Base-by-base conservation (phyloP, 2,797 vertebrate genomes). In the Enteromius paludinosus region DNA sequence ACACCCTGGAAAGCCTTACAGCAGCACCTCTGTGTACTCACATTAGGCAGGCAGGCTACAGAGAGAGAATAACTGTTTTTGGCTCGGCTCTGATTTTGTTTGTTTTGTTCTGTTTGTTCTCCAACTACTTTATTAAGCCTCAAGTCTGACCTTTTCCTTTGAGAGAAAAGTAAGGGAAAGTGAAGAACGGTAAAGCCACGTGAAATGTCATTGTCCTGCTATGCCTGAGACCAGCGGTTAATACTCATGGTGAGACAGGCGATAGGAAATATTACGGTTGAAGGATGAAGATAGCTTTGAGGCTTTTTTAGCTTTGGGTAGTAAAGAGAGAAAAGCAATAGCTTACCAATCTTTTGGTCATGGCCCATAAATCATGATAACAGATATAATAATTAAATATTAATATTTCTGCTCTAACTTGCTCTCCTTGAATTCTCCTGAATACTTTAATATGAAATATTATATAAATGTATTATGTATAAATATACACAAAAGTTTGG, bases 321-420 rank as follows among this genome's bases (percentile, higher is more conserved):
- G 28, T 30, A 79, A 78, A 23, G 0, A 10, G 5, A 64, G 45
- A 78, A 78, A 56, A 69, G 52, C 45, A 68, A 69, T 59, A 3
- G 10, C 10, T 69, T 69, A 65, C 43, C 61, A 49, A 65, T 30
- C 4, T 69, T 83, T 0, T 96, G 96, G 38, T 18, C 17, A 45
- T 0, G 96, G 93, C 68, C 95, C 94, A 71, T 78, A 66, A n/a
- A 66, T 65, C 3, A 52, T 56, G 49, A 14, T 61, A 56, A 30
- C 59, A 28, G 0, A 15, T 62, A 54, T 54, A 54, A 54, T 54
- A 54, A n/a, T 54, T 54, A 52, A 12, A 59, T 59, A 59, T 59
- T 5, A n/a, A 59, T 25, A 9, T 25, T 23, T 61, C 23, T 59
- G 4, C 49, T 52, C 49, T 20, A 54, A n/a, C n/a, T n/a, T n/a